Percentiles rank a stretch among this genome's conserved stretches.
Evolutionary conservation across 1,140 invertebrate species (phyloP).

Genomic region (Drosophila pachea): DNA sequence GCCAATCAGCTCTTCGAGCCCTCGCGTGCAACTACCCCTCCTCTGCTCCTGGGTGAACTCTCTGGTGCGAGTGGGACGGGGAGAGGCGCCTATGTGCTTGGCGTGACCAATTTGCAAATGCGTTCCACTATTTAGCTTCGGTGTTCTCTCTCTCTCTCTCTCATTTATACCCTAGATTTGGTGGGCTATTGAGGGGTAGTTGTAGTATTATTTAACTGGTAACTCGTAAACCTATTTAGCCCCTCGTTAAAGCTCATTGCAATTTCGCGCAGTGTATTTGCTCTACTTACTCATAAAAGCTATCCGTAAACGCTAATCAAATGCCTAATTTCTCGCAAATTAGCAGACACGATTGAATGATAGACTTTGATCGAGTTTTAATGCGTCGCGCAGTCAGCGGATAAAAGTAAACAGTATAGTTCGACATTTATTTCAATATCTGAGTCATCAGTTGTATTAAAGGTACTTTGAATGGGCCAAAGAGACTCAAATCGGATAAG

Average conservation of each 20-base stretch:
- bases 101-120: conserved; percentile 51
- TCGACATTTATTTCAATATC: background rate
- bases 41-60: background rate
- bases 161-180: background rate
- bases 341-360: conserved; percentile 24
- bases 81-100: conserved; percentile 15
- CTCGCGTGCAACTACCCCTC: background rate
- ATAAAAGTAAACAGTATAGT: background rate
- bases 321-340: conserved; percentile 46
- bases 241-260: too few species aligned
- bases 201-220: background rate
- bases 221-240: too few species aligned
- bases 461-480: background rate
- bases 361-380: conserved; percentile 23
- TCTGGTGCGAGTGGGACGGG: background rate
- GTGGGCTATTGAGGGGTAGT: background rate
- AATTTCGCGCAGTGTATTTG: too few species aligned
- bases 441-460: background rate
- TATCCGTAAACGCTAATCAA: conserved; percentile 37
- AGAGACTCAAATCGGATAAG: too few species aligned
- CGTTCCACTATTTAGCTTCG: conserved; percentile 25
- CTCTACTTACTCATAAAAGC: background rate
- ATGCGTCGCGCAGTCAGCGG: background rate
- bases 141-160: too few species aligned
- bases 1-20: conserved; percentile 48